Conservation (phyloP, 2,888 invertebrate species). For the Chrysopilus asiliformis region DNA sequence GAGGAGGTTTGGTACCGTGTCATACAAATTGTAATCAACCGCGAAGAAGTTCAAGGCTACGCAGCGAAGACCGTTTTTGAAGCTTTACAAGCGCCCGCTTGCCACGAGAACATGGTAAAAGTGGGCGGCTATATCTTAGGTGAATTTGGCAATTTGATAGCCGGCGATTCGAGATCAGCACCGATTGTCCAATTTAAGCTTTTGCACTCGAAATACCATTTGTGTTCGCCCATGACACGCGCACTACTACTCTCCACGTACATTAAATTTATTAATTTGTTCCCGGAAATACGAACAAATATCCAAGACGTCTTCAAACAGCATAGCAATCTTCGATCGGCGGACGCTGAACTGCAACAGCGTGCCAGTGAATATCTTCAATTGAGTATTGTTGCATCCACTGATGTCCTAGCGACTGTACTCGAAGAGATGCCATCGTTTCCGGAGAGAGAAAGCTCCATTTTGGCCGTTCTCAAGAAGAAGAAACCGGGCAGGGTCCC, state of each 20-base stretch:
- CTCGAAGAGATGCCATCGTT: constrained; percentile 99
- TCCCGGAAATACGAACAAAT: constrained; percentile 92
- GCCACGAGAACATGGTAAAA: constrained; percentile 99
- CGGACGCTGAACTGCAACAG: constrained; percentile 97
- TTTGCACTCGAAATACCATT: constrained; percentile 96
- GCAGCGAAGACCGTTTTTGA: constrained; percentile 99
- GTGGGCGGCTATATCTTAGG: constrained; percentile 98
- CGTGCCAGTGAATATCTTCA: constrained; percentile 96
- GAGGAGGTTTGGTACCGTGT: constrained; percentile 99
- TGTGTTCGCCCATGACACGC: constrained; percentile 93
- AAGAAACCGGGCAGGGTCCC: constrained; percentile 93
- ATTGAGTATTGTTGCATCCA: constrained; percentile 87
- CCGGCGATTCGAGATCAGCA: constrained; percentile 94
- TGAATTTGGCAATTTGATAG: constrained; percentile 98
- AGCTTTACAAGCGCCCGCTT: constrained; percentile 96
- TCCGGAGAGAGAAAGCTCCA: constrained; percentile 95
- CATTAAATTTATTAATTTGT: constrained; percentile 97
- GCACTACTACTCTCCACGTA: constrained; percentile 95
- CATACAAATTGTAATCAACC: constrained; percentile 97
- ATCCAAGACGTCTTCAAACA: constrained; percentile 91
- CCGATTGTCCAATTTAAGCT: constrained; percentile 96
- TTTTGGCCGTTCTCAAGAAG: constrained; percentile 94
- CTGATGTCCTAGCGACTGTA: constrained; percentile 95
- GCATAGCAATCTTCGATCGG: constrained; percentile 91
- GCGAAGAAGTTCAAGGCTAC: constrained; percentile 99